phyloP scores from a whole-genome alignment of 2,888 invertebrate genomes.

The Synergus gifuensis region DNA sequence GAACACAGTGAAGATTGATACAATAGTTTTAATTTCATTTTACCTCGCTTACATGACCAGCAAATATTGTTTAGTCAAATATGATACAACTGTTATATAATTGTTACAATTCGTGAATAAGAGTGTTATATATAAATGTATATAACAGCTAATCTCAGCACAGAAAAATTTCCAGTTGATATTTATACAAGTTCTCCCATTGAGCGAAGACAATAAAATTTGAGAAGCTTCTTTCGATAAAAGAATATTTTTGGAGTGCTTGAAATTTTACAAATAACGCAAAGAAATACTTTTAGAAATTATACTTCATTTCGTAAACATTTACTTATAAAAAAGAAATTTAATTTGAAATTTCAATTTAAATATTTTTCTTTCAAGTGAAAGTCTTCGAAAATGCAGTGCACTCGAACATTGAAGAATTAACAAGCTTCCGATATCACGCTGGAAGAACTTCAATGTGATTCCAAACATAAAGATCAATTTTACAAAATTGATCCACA shows the following conservation, averaged over 20 bases:
- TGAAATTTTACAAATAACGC: background rate
- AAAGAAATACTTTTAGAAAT: no score
- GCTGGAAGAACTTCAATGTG: conserved; percentile 10
- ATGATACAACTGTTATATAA: conserved; percentile 37
- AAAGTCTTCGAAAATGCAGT: conserved; percentile 28
- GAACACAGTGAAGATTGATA: background rate
- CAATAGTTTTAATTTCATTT: conserved; percentile 15
- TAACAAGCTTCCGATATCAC: conserved; percentile 20
- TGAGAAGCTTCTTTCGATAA: background rate
- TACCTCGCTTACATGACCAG: background rate
- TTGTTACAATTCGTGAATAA: conserved; percentile 19
- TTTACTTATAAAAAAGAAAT: background rate
- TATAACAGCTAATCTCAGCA: conserved; percentile 9
- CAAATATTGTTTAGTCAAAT: conserved; percentile 30
- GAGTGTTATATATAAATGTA: conserved; percentile 8
- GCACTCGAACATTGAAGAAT: conserved; percentile 12
- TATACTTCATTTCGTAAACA: background rate
- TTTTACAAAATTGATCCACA: conserved; percentile 22
- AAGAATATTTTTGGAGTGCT: background rate
- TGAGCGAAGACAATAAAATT: conserved; percentile 17
- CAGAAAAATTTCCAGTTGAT: background rate
- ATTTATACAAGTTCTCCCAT: background rate
- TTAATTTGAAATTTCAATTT: background rate
- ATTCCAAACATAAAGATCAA: background rate
- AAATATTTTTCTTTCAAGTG: conserved; percentile 6